phyloP scores from a whole-genome alignment of 2,113 vertebrate species.

The Lates calcarifer region DNA sequence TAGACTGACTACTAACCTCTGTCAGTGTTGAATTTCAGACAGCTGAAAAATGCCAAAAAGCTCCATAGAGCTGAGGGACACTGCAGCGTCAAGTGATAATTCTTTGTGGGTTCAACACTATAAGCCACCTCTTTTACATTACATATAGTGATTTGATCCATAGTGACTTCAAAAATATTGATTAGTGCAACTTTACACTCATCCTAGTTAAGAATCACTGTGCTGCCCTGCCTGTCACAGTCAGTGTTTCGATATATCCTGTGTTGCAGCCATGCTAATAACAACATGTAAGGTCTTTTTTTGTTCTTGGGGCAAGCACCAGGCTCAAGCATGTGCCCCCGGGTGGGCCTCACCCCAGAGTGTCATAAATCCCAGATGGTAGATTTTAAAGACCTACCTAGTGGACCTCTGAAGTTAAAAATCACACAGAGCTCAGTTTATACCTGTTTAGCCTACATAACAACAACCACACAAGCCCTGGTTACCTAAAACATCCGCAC shows the following conservation, averaged over 20 bases:
- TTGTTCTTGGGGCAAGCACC: background rate
- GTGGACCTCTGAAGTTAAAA: slow-evolving; percentile 10
- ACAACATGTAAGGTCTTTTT: background rate
- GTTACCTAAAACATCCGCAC: slow-evolving; percentile 1
- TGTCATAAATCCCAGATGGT: slow-evolving; percentile 17
- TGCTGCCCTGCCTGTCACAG: background rate
- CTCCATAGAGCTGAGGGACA: background rate
- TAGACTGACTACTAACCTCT: too few species aligned
- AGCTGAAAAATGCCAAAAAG: background rate
- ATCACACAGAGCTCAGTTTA: slow-evolving; percentile 14
- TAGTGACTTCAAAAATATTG: background rate
- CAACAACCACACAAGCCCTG: background rate
- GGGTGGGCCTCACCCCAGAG: background rate
- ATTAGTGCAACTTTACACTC: background rate
- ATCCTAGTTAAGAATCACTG: background rate
- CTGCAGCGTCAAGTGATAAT: background rate
- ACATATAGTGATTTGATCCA: background rate
- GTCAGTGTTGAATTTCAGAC: too few species aligned
- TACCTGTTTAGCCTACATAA: background rate
- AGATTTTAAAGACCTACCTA: slow-evolving; percentile 1
- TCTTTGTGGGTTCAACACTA: background rate
- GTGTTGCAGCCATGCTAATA: background rate
- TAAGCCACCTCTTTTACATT: background rate
- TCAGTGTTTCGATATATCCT: background rate
- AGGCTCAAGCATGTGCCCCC: background rate